Evolutionary conservation across 2,113 vertebrate genomes (phyloP).

Genomic region (Zeus faber): DNA sequence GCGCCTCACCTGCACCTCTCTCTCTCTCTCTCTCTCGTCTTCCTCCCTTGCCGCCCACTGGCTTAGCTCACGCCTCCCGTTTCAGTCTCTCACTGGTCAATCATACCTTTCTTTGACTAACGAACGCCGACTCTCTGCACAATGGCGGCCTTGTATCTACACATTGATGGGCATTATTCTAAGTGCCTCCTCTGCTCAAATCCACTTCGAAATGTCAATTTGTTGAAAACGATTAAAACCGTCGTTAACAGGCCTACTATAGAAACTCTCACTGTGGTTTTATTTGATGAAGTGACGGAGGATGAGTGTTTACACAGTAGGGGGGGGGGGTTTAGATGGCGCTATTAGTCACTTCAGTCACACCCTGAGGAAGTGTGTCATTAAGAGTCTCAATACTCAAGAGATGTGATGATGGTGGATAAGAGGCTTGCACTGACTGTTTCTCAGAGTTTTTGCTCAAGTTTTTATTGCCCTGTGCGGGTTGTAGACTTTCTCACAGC

Average conservation of each 20-base stretch:
- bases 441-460: no score
- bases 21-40: slow-evolving; percentile 8
- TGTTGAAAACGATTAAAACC: neutral
- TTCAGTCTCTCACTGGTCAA: slow-evolving; percentile 22
- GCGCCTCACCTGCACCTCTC: slow-evolving; percentile 41
- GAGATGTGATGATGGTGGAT: slow-evolving; percentile 46
- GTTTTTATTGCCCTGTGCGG: no score
- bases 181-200: neutral
- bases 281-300: neutral
- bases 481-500: neutral
- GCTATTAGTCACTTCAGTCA: slow-evolving; percentile 13
- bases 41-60: slow-evolving; percentile 11
- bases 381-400: slow-evolving; percentile 31
- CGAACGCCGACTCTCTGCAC: neutral
- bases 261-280: neutral
- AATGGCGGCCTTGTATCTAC: neutral
- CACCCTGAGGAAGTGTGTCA: slow-evolving; percentile 58
- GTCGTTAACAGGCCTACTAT: neutral
- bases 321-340: slow-evolving; percentile 12
- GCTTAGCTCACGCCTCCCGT: slow-evolving; percentile 32
- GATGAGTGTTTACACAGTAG: slow-evolving; percentile 14
- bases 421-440: slow-evolving; percentile 12
- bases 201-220: neutral
- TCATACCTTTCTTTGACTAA: slow-evolving; percentile 34
- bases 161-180: neutral